Evolutionary conservation across 92 coral and sea anemone species (phyloP).

Genomic region (Umimayanthus chanpuru): DNA sequence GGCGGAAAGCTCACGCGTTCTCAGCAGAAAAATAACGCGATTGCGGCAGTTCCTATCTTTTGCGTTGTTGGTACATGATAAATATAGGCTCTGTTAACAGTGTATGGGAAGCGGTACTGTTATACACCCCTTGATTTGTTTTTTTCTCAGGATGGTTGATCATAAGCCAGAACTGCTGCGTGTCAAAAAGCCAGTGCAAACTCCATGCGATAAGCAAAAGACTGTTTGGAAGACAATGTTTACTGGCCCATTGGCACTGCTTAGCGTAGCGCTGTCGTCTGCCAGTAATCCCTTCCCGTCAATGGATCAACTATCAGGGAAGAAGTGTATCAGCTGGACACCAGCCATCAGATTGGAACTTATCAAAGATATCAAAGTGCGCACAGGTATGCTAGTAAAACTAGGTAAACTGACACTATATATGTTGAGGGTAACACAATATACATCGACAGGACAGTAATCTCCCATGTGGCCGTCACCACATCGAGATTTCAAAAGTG

Average conservation of each 20-base stretch:
- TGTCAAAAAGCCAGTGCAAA: constrained; percentile 84
- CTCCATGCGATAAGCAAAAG: constrained; percentile 89
- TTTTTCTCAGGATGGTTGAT: constrained; percentile 70
- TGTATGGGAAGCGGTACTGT: background rate
- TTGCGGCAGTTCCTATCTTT: too few species aligned
- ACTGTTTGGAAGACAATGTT: constrained; percentile 80
- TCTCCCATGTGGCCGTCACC: background rate
- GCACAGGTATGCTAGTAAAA: constrained; percentile 66
- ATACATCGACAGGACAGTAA: background rate
- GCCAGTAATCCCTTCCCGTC: constrained; percentile 82
- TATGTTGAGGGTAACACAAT: background rate
- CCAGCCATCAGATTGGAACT: constrained; percentile 70
- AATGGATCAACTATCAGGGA: constrained; percentile 74
- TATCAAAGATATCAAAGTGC: constrained; percentile 81
- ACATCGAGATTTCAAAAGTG: background rate
- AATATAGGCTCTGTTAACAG: too few species aligned
- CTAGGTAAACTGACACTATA: background rate
- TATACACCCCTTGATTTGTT: background rate
- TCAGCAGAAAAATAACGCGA: too few species aligned
- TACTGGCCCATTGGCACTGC: constrained; percentile 90
- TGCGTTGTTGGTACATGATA: too few species aligned
- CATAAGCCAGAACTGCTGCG: constrained; percentile 87
- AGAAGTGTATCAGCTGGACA: constrained; percentile 88
- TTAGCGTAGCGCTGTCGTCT: constrained; percentile 72
- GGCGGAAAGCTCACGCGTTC: too few species aligned